Conservation (phyloP, 2,888 invertebrate genomes). For the Nemapogon koenigi region DNA sequence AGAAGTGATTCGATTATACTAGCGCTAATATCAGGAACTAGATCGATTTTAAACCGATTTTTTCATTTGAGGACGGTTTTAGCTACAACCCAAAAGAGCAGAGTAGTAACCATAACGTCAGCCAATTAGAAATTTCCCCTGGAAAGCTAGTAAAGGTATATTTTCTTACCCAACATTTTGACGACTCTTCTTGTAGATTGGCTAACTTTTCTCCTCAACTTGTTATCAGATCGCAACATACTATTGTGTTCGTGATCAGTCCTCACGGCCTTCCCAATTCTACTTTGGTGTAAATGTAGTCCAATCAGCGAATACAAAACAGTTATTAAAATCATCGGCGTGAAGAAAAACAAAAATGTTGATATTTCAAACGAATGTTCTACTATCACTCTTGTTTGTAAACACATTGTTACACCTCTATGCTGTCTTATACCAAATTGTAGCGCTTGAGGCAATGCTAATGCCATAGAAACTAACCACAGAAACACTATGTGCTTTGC, state of each 20-base stretch:
- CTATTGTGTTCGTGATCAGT: slow-evolving; percentile 36
- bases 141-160: no score
- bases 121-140: no score
- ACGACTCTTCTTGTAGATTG: slow-evolving; percentile 73
- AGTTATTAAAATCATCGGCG: slow-evolving; percentile 78
- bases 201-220: slow-evolving; percentile 27
- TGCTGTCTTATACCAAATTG: slow-evolving; percentile 46
- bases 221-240: slow-evolving; percentile 24
- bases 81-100: no score
- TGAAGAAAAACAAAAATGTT: slow-evolving; percentile 74
- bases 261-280: slow-evolving; percentile 55
- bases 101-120: no score
- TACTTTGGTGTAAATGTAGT: slow-evolving; percentile 21
- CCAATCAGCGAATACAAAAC: slow-evolving; percentile 76
- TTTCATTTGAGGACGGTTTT: no score
- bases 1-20: no score
- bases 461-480: slow-evolving; percentile 78
- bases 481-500: slow-evolving; percentile 80
- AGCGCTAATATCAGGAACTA: no score
- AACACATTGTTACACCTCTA: slow-evolving; percentile 46
- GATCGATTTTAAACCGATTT: no score
- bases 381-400: slow-evolving; percentile 56
- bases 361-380: slow-evolving; percentile 75
- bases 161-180: slow-evolving; percentile 79
- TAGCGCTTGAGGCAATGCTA: slow-evolving; percentile 75